Base-by-base conservation (phyloP, 2,888 invertebrate species). In the Herminia tarsipennalis region DNA sequence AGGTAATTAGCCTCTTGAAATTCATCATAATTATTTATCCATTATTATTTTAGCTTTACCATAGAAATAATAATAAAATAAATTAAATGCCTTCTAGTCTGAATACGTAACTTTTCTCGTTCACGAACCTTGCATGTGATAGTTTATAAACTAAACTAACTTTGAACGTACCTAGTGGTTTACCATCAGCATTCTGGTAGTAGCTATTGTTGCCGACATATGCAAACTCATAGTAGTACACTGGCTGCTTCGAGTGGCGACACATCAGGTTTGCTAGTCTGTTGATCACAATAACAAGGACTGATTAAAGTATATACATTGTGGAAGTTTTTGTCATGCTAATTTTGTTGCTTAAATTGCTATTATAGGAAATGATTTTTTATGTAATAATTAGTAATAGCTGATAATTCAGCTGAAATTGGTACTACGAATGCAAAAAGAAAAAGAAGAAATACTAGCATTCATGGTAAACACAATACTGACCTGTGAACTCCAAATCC, bases 221-320 rank as follows among this genome's bases (percentile, higher is more conserved):
- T 8, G 92, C 86, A 64, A 95, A 94, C 35, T 92, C 81, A 70
- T 94, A 94, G 73, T 94, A 94, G 78, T 92, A 95, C n/a, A 95
- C 93, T 9, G 92, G 88, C 29, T 87, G 66, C 16, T 87, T 84
- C 1, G 92, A 94, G 30, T 92, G 81, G 4, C 92, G 86, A 0
- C 93, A 90, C 21, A 94, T 84, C 49, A 95, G 71, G 63, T 94
- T 93, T 0, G 93, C 93, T 34, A 93, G 83, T 39, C 94, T 84
- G 57, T 5, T 2, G 12, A 20, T 0, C 35, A 21, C 1, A 16
- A 1, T 21, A n/a, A n/a, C n/a, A n/a, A n/a, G n/a, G n/a, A n/a
- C n/a, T n/a, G n/a, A n/a, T n/a, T n/a, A n/a, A n/a, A n/a, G n/a
- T n/a, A n/a, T n/a, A n/a, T n/a, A n/a, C n/a, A n/a, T n/a, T n/a